Evolutionary conservation across 2,113 vertebrate genomes (phyloP), one percentile per base, ranked within the genome.

Genomic region (Theristicus caerulescens): DNA sequence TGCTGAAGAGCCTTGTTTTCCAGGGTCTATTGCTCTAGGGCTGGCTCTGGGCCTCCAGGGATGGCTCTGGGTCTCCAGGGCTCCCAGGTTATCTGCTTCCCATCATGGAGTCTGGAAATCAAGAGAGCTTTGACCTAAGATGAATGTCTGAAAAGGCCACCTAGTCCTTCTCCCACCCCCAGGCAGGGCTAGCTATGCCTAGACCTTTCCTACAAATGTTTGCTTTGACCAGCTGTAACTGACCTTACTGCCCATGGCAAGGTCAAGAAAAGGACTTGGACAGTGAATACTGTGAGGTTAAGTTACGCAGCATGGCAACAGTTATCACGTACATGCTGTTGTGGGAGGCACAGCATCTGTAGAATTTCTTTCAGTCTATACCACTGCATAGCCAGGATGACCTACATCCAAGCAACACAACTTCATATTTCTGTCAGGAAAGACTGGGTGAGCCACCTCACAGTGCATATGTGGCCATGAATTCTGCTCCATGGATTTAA

Each of bases 81-180:
- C 71, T 95, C 47, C n/a, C 71, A 77, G 49, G 36, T 94, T 82
- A 27, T 52, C 80, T 94, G 66, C 42, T 95, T 89, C 87, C 54
- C 84, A 34, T 78, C 69, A 7, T 3, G 44, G 26, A 49, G 14
- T 27, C 81, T 84, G 69, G 64, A 91, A 86, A 66, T 25, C 34
- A 73, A 54, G n/a, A 44, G 29, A 70, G 7, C 55, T 38, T 80
- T 82, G 46, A 52, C 32, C 58, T 40, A 49, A 49, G 31, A 47
- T 25, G 16, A 27, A 0, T 32, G 21, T 78, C 18, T 54, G 62
- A 73, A 62, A 82, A 42, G 31, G 27, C 15, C 17, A 36, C 34
- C 27, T 46, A 74, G 40, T 64, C 26, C 24, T 92, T 72, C 26
- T 88, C 36, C 24, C 42, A 49, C 2, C 13, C 4, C 25, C 27